These are phyloP conservation scores for Xenus cinereus DNA, from an alignment of 2,113 vertebrate genomes.

Conservation along the genomic window DNA sequence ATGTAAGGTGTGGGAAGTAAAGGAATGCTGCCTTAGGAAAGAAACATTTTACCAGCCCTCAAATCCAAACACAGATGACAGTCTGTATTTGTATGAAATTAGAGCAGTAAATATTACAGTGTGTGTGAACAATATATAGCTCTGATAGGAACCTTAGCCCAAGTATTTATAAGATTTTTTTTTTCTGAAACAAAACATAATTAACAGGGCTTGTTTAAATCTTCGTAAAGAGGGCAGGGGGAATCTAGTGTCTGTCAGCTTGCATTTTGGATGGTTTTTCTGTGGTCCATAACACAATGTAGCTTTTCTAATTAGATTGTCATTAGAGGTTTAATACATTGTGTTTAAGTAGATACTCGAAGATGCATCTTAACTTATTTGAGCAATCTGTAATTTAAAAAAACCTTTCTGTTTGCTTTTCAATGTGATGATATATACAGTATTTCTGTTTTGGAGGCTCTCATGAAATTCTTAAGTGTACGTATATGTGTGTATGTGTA, in stretches of 20 bases:
- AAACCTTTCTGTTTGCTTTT: neutral
- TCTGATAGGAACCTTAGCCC: neutral
- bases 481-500: neutral
- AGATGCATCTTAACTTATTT: neutral
- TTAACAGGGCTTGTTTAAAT: neutral
- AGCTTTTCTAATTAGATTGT: neutral
- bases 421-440: rapidly evolving
- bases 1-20: neutral
- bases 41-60: neutral
- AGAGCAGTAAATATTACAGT: neutral
- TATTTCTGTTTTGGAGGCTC: neutral
- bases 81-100: neutral
- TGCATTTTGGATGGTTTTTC: neutral
- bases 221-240: neutral
- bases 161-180: neutral
- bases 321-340: neutral
- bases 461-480: neutral
- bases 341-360: neutral
- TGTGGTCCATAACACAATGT: neutral
- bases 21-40: neutral
- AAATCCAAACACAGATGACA: neutral
- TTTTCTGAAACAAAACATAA: neutral
- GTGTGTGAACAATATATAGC: neutral
- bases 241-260: neutral
- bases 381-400: neutral